Base-by-base conservation (phyloP, 2,888 invertebrate genomes). In the Cremastinae sp. region DNA sequence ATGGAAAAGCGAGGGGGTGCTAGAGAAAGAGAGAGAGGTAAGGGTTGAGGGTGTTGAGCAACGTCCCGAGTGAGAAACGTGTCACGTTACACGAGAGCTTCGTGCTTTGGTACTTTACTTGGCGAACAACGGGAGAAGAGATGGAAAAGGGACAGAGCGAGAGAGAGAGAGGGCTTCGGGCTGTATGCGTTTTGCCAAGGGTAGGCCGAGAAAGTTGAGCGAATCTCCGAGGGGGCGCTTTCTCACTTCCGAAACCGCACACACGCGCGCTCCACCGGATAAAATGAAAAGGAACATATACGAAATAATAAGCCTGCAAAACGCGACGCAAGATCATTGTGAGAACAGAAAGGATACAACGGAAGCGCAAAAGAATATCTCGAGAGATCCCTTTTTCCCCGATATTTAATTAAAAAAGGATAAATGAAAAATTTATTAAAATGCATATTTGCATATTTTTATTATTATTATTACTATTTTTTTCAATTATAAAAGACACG, bases 81-180 rank as follows among this genome's bases (percentile, higher is more conserved):
- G 70, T 54, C 61, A 45, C 54, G 45, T 54, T 62, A 61, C 36
- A 54, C 61, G 45, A 62, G 53, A 70, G 61, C 18, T 20, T 34
- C 56, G 61, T 53, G 70, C 70, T 70, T 70, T 70, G 70, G 53
- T 70, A 53, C 70, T 70, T 70, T 61, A 53, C 61, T 61, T 61
- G 54, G 43, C 53, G 54, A 58, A 74, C 51, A 66, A 73, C 66
- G 66, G 70, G 75, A 56, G 65, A 68, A 47, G 36, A 34, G 43
- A 47, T 12, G 16, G n/a, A 41, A 22, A 18, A n/a, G 22, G 12
- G 41, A 49, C 16, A 49, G 36, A 45, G 22, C 36, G 54, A 59
- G 14, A 59, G 49, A 34, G 64, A 28, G 68, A 49, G 68, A 18
- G 36, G 12, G 41, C n/a, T 18, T 34, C 14, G 34, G 9, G 36